phyloP scores from a whole-genome alignment of 2,888 invertebrate species.

The Dolichomitus sp. region DNA sequence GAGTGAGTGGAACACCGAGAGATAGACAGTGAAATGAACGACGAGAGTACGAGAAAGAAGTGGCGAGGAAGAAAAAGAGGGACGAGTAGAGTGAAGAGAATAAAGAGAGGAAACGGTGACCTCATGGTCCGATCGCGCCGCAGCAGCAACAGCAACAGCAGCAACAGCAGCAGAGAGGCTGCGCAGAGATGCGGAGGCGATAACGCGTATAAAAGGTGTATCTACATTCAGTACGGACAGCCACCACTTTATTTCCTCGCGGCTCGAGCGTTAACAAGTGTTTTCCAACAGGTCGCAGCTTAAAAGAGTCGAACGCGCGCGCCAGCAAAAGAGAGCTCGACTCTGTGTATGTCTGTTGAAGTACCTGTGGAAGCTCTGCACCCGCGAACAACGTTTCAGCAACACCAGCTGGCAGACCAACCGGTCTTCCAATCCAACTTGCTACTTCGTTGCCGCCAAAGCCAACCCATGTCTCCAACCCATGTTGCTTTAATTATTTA shows the following conservation, averaged over 20 bases:
- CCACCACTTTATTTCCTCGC: slow-evolving; percentile 82
- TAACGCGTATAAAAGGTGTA: slow-evolving; percentile 83
- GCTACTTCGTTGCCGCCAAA: slow-evolving; percentile 25
- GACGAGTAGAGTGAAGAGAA: slow-evolving; percentile 49
- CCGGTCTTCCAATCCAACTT: slow-evolving; percentile 46
- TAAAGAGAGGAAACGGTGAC: slow-evolving; percentile 57
- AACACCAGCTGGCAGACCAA: slow-evolving; percentile 51
- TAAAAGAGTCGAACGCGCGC: slow-evolving; percentile 64
- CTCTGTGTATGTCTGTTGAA: slow-evolving; percentile 48
- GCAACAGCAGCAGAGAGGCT: slow-evolving; percentile 65
- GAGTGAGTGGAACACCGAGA: slow-evolving; percentile 64
- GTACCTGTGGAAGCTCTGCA: slow-evolving; percentile 63
- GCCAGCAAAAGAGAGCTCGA: slow-evolving; percentile 51
- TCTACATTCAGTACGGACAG: slow-evolving; percentile 83
- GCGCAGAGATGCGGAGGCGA: slow-evolving; percentile 75
- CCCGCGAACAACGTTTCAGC: slow-evolving; percentile 58
- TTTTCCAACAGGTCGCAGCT: slow-evolving; percentile 80
- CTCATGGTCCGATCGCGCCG: slow-evolving; percentile 76
- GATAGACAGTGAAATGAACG: slow-evolving; percentile 36
- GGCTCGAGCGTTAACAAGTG: slow-evolving; percentile 82
- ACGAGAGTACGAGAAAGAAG: slow-evolving; percentile 47
- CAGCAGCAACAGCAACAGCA: slow-evolving; percentile 64
- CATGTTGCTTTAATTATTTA: slow-evolving; percentile 52
- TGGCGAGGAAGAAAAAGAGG: slow-evolving; percentile 37
- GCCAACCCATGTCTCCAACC: background rate